Evolutionary conservation across 2,113 vertebrate species (phyloP).

Genomic region (Catagonus wagneri): DNA sequence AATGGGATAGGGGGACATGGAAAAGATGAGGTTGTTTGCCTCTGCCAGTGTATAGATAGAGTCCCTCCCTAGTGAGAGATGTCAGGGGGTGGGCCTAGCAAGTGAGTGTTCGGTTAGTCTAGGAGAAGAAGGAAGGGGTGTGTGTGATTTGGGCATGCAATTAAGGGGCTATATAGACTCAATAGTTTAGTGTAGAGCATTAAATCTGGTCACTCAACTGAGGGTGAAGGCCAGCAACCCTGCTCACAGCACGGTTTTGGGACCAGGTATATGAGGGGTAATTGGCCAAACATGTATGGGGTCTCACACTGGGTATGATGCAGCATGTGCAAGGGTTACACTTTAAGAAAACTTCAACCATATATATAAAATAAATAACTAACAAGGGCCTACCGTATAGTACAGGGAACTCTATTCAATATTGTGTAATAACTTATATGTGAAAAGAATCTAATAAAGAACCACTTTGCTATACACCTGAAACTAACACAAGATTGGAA

Average conservation of each 20-base stretch:
- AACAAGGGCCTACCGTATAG: no score
- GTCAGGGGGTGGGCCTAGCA: neutral
- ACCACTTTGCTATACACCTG: no score
- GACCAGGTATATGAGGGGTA: neutral
- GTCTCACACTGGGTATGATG: neutral
- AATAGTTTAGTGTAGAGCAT: neutral
- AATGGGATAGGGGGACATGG: neutral
- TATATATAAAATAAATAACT: no score
- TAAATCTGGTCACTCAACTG: neutral
- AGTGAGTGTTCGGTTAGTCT: neutral
- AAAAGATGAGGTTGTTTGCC: neutral
- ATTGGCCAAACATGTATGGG: neutral
- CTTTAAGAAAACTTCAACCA: neutral
- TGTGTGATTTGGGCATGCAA: neutral
- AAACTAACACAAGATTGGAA: no score
- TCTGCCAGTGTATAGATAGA: neutral
- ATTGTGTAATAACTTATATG: no score
- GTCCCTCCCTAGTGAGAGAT: neutral
- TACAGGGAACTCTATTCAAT: no score
- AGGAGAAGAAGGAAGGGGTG: neutral
- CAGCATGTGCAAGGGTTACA: neutral
- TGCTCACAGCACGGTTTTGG: neutral
- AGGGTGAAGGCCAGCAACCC: neutral
- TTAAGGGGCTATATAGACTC: neutral
- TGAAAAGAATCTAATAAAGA: no score